Evolutionary conservation across 2,888 invertebrate genomes (phyloP), one percentile per base, ranked within the genome.

Genomic region (Trachelus stipa): DNA sequence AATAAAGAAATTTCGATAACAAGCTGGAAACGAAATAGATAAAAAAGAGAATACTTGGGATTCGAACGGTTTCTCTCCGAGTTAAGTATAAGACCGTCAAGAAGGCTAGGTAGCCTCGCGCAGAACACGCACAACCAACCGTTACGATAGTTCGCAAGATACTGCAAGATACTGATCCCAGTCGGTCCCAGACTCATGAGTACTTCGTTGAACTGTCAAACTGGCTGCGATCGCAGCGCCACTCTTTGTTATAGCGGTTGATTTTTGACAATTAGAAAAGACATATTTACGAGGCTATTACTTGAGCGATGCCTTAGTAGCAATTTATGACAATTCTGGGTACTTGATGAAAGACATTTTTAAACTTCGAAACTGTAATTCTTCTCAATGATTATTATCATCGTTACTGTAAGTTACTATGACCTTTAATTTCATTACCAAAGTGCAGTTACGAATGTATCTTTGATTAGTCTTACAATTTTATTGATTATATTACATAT

Each of bases 281-380:
- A 71, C 71, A 71, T 34, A 34, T 71, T 71, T 71, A 71, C 71
- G 71, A 71, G 31, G 71, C 31, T 30, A 12, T 23, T 56, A 56
- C 23, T 56, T 23, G 56, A 56, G 56, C 23, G 23, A 56, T 56
- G 56, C 23, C 9, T 56, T 23, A 56, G 23, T 56, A 23, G 9
- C 56, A 56, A 23, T 56, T 56, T 56, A 56, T 56, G 23, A 23
- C 56, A 56, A 56, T 56, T 56, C 56, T 23, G 6, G 56, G 23
- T 23, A 56, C 1, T 56, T 56, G 56, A 56, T 56, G 23, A 56
- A 56, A 23, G 6, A 56, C 23, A 56, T 23, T 56, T 56, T 56
- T 23, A 56, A 56, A 15, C 9, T 23, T 23, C 56, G 23, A 56
- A 23, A 9, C 56, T 56, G 56, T 9, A 56, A 23, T 56, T 56